Evolutionary conservation across 2,113 vertebrate genomes (phyloP).

Genomic region (Atlantisia rogersi): DNA sequence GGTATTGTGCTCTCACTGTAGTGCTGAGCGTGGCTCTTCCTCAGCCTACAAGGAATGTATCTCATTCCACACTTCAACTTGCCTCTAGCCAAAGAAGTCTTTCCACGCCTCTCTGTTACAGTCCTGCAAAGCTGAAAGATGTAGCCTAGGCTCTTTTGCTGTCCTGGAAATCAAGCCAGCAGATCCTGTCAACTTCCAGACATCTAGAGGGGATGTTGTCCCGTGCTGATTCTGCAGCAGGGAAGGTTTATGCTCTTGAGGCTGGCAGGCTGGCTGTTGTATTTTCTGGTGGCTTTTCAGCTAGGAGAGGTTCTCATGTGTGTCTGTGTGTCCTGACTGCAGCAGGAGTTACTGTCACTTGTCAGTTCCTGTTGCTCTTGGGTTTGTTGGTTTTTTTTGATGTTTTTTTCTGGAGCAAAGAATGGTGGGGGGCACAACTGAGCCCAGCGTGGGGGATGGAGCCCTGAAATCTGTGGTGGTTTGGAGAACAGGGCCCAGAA

Average conservation of each 20-base stretch:
- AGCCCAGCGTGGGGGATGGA: not conserved
- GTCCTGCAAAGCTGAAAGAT: not conserved
- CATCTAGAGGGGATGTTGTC: not conserved
- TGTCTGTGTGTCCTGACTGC: not conserved
- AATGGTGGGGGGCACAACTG: not conserved
- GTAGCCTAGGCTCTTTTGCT: not conserved
- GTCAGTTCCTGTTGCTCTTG: not conserved
- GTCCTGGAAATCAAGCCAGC: not conserved
- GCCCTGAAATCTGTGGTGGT: not conserved
- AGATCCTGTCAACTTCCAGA: not conserved
- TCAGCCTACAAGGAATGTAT: not conserved
- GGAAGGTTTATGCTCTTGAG: not conserved
- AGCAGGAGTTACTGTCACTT: not conserved
- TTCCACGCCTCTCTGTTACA: not conserved
- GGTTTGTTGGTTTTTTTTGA: no score
- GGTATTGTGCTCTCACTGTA: slow-evolving; percentile 72
- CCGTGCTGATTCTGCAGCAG: not conserved
- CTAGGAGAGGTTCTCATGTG: not conserved
- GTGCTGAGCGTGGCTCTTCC: not conserved
- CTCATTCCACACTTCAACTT: not conserved
- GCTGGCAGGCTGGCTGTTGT: not conserved
- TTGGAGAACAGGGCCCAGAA: not conserved
- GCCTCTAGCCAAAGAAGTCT: not conserved
- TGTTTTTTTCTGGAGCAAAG: not conserved
- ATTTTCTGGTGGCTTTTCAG: not conserved